These are phyloP conservation scores for Lampris incognitus DNA, from an alignment of 2,113 vertebrate species.

Conservation along the genomic window DNA sequence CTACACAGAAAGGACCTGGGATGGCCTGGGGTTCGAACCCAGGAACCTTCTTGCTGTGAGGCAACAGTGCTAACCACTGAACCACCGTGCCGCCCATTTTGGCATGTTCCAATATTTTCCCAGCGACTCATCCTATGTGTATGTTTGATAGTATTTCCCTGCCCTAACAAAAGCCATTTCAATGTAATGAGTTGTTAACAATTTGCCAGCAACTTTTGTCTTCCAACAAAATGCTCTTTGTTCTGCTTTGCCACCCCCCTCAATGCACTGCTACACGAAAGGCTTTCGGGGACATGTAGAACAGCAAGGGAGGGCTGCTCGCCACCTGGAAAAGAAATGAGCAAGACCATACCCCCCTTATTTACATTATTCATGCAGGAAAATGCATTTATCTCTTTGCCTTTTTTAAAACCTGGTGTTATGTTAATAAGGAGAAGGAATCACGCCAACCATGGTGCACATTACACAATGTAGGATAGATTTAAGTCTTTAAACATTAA, in stretches of 20 bases:
- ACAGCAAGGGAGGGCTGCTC: slow-evolving; percentile 36
- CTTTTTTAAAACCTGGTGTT: slow-evolving; percentile 73
- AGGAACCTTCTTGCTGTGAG: too few species aligned
- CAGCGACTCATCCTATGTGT: slow-evolving; percentile 48
- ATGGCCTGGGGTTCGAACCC: too few species aligned
- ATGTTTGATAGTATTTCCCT: slow-evolving; percentile 57
- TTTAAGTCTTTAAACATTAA: slow-evolving; percentile 60
- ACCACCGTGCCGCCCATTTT: slow-evolving; percentile 1
- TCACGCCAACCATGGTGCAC: slow-evolving; percentile 41
- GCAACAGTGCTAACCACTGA: too few species aligned
- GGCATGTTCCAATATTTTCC: slow-evolving; percentile 57
- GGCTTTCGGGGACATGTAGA: slow-evolving; percentile 72
- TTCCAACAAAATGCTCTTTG: slow-evolving; percentile 67
- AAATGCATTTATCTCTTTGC: slow-evolving; percentile 71
- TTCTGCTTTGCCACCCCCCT: slow-evolving; percentile 64
- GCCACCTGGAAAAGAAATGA: slow-evolving; percentile 49
- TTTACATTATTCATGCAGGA: slow-evolving; percentile 81
- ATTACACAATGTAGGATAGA: slow-evolving; percentile 64
- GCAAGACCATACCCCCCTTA: slow-evolving; percentile 53
- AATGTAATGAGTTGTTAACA: slow-evolving; percentile 77
- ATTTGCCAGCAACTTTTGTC: slow-evolving; percentile 64
- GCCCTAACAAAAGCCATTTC: slow-evolving; percentile 58
- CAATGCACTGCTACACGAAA: slow-evolving; percentile 61
- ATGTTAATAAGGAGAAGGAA: slow-evolving; percentile 74
- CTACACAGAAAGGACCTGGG: too few species aligned